phyloP scores from a whole-genome alignment of 2,113 vertebrate genomes.

The Lynx canadensis region DNA sequence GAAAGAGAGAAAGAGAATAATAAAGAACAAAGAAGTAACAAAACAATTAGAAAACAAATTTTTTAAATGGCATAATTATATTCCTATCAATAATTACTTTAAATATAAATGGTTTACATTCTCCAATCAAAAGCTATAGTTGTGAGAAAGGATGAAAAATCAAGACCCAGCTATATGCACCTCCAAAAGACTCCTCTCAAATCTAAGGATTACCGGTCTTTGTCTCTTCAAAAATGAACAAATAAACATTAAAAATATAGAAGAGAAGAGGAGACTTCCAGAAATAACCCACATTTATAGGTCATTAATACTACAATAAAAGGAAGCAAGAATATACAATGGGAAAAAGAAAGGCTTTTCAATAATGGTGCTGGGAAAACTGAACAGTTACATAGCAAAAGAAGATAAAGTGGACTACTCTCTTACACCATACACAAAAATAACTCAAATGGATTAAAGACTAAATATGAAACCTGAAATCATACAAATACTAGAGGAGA shows the following conservation, averaged over 20 bases:
- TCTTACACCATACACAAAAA: neutral
- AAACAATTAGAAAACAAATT: neutral
- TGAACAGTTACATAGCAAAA: neutral
- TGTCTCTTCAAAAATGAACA: no score
- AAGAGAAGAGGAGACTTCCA: neutral
- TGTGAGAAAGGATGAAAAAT: neutral
- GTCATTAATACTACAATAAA: neutral
- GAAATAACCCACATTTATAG: neutral
- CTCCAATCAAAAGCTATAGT: neutral
- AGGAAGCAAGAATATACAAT: neutral
- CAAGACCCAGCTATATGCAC: neutral
- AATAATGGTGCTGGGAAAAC: neutral
- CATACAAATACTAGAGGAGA: neutral
- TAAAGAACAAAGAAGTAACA: neutral
- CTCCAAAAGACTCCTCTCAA: neutral
- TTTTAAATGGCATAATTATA: neutral
- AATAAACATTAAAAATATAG: neutral
- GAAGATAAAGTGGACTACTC: neutral
- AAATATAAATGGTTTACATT: neutral
- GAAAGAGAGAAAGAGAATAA: neutral
- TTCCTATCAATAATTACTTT: neutral
- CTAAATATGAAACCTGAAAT: neutral
- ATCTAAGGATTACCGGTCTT: neutral
- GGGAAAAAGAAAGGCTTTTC: neutral
- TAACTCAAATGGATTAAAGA: neutral